A percentile compares a stretch with the other conserved stretches of the same genome.
phyloP scores from a whole-genome alignment of 2,797 vertebrate species.

The Buphagus erythrorhynchus region DNA sequence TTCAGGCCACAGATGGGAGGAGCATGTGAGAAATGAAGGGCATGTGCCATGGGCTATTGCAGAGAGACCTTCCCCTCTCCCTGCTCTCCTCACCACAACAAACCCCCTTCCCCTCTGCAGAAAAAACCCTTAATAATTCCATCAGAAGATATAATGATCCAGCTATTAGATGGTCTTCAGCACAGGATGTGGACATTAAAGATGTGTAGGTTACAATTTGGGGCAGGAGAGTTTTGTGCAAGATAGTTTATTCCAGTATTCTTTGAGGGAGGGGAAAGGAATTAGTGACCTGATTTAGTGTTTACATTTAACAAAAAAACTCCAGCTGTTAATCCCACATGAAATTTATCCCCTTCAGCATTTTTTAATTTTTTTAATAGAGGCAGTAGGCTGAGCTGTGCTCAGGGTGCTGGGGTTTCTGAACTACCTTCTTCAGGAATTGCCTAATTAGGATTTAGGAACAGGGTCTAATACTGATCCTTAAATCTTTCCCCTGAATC shows the following conservation, averaged over 20 bases:
- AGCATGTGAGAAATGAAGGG: rapidly evolving
- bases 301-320: not conserved
- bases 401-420: not conserved
- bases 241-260: not conserved
- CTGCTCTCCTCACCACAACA: not conserved
- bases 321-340: not conserved
- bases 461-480: not conserved
- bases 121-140: not conserved
- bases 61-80: not conserved
- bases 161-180: not conserved
- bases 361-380: not conserved
- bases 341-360: not conserved
- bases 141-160: not conserved
- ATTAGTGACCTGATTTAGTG: not conserved
- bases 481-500: not conserved
- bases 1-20: not conserved
- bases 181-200: not conserved
- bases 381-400: not conserved
- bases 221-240: not conserved
- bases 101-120: not conserved
- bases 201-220: not conserved
- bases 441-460: not conserved
- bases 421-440: not conserved
- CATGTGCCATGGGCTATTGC: not conserved
- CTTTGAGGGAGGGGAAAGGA: not conserved